Evolutionary conservation across 2,888 invertebrate genomes (phyloP).

Genomic region (Amiota mariae): DNA sequence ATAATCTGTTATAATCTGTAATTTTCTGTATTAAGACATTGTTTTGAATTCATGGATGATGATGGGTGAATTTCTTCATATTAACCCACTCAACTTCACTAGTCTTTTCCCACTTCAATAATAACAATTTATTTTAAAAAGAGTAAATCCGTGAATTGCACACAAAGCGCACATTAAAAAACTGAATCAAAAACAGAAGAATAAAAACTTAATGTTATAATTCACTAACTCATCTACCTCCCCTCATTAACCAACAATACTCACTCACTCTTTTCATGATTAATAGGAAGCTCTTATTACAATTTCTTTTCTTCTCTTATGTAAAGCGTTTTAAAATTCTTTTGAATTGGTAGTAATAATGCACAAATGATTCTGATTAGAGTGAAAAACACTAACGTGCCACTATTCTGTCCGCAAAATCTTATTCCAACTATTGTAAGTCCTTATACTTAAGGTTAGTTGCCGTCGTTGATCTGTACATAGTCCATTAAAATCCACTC

Average conservation of each 20-base stretch:
- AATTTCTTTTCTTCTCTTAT: background rate
- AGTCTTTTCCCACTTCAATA: background rate
- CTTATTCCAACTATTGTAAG: too few relatives aligned
- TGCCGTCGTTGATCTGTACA: slow-evolving; percentile 31
- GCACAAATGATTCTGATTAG: slow-evolving; percentile 54
- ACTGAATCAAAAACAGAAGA: background rate
- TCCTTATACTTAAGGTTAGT: too few relatives aligned
- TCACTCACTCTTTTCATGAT: background rate
- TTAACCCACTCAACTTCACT: too few relatives aligned
- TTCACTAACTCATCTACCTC: background rate
- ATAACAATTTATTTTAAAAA: background rate
- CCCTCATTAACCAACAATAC: background rate
- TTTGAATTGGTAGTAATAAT: background rate
- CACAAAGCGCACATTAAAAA: slow-evolving; percentile 50
- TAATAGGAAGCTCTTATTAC: background rate
- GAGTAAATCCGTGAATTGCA: slow-evolving; percentile 43
- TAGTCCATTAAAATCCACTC: slow-evolving; percentile 66
- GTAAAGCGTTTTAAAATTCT: background rate
- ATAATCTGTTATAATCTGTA: too few relatives aligned
- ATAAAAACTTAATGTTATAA: slow-evolving; percentile 16
- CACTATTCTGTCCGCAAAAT: background rate
- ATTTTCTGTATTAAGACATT: too few relatives aligned
- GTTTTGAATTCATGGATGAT: too few relatives aligned
- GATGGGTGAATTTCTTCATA: too few relatives aligned
- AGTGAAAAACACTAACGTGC: slow-evolving; percentile 48